Evolutionary conservation across 2,797 vertebrate species (phyloP).

Genomic region (Hippocampus kuda): DNA sequence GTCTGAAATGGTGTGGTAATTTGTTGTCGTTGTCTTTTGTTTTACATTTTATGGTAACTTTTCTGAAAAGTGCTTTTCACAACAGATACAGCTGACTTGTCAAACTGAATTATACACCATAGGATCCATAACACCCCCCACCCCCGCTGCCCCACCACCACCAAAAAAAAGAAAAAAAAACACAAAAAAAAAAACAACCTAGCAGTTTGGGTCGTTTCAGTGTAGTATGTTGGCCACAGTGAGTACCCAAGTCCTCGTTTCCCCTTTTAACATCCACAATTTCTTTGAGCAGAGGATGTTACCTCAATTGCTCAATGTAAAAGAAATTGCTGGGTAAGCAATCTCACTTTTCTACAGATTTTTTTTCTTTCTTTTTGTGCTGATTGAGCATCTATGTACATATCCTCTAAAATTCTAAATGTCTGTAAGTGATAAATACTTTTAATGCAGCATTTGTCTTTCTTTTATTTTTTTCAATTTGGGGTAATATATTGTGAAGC

Average conservation of each 20-base stretch:
- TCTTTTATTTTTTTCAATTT: background rate
- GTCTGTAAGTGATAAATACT: background rate
- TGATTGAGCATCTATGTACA: constrained; percentile 1
- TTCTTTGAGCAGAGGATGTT: constrained; percentile 43
- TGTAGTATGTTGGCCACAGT: constrained; percentile 25
- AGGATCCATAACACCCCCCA: background rate
- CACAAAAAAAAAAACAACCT: background rate
- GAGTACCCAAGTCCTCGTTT: constrained; percentile 42
- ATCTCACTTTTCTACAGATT: constrained; percentile 21
- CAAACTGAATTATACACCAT: too few species aligned
- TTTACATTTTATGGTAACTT: too few species aligned
- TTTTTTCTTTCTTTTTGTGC: constrained; percentile 2
- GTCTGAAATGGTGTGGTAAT: too few species aligned
- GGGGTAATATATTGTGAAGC: background rate
- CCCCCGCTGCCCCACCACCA: too few species aligned
- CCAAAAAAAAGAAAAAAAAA: background rate
- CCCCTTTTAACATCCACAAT: constrained; percentile 58
- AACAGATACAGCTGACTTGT: too few species aligned
- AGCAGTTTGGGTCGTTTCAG: constrained; percentile 7
- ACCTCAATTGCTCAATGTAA: constrained; percentile 49
- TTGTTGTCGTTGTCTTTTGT: too few species aligned
- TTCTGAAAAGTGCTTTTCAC: too few species aligned
- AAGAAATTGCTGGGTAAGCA: constrained; percentile 30
- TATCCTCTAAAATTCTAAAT: background rate
- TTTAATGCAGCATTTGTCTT: background rate